These are phyloP conservation scores for Sthenelais limicola DNA, from an alignment of 2,888 invertebrate genomes.

Conservation along the genomic window DNA sequence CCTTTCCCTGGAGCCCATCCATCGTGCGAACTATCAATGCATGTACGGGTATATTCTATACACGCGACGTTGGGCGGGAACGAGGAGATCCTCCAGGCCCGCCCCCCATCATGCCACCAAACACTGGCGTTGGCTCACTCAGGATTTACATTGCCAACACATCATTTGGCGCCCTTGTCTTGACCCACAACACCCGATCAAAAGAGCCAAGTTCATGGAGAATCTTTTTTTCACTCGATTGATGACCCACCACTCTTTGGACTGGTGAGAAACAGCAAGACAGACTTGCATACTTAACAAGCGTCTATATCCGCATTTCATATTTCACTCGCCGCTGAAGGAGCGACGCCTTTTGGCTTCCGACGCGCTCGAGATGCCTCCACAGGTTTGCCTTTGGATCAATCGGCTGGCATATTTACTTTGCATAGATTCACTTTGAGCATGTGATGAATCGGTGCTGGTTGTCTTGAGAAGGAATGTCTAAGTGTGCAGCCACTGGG, in stretches of 20 bases:
- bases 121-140: too few relatives aligned
- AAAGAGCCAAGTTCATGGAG: too few relatives aligned
- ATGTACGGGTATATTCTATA: conserved; percentile 27
- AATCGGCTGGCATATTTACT: conserved; percentile 26
- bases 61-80: too few relatives aligned
- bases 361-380: not conserved
- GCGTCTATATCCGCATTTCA: not conserved
- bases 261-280: too few relatives aligned
- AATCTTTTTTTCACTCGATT: too few relatives aligned
- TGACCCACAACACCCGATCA: too few relatives aligned
- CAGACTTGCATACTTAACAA: not conserved
- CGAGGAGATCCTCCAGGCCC: too few relatives aligned
- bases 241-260: too few relatives aligned
- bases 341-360: conserved; percentile 1
- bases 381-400: conserved; percentile 20
- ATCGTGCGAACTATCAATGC: conserved; percentile 7
- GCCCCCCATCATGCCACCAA: too few relatives aligned
- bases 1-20: not conserved
- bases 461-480: not conserved
- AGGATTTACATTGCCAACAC: too few relatives aligned
- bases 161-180: too few relatives aligned
- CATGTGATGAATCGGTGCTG: conserved; percentile 9
- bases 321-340: not conserved
- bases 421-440: conserved; percentile 37
- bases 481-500: conserved; percentile 10